Evolutionary conservation across 2,888 invertebrate genomes (phyloP).

Genomic region (Ornithoptera priamus): DNA sequence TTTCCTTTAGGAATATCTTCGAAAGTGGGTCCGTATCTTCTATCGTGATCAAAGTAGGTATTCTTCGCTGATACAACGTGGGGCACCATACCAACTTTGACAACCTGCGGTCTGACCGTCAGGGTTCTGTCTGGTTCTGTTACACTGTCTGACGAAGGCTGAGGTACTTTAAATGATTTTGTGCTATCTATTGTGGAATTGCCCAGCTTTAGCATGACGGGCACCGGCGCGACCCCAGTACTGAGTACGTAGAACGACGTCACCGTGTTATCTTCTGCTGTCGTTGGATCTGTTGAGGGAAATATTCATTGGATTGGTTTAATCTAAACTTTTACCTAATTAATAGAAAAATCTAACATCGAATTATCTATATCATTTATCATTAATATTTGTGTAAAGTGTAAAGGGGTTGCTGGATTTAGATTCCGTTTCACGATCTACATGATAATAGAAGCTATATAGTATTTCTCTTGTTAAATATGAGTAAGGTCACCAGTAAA

Average conservation of each 20-base stretch:
- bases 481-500: no score
- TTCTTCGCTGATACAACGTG: constrained; percentile 67
- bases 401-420: no score
- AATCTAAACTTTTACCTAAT: no score
- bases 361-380: no score
- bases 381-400: no score
- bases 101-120: constrained; percentile 38
- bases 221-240: constrained; percentile 64
- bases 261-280: constrained; percentile 62
- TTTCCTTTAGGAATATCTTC: constrained; percentile 81
- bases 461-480: no score
- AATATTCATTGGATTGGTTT: background rate
- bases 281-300: constrained; percentile 45
- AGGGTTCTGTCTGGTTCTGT: constrained; percentile 40
- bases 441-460: no score
- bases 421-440: no score
- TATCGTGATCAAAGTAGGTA: constrained; percentile 72
- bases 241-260: constrained; percentile 70
- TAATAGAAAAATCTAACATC: no score
- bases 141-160: constrained; percentile 48
- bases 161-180: constrained; percentile 74
- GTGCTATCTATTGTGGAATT: constrained; percentile 77
- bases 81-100: constrained; percentile 55
- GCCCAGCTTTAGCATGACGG: constrained; percentile 70
- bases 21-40: constrained; percentile 86